Evolutionary conservation across 2,113 vertebrate genomes (phyloP), one percentile per base, ranked within the genome.

Genomic region (Microcebus jonahi): DNA sequence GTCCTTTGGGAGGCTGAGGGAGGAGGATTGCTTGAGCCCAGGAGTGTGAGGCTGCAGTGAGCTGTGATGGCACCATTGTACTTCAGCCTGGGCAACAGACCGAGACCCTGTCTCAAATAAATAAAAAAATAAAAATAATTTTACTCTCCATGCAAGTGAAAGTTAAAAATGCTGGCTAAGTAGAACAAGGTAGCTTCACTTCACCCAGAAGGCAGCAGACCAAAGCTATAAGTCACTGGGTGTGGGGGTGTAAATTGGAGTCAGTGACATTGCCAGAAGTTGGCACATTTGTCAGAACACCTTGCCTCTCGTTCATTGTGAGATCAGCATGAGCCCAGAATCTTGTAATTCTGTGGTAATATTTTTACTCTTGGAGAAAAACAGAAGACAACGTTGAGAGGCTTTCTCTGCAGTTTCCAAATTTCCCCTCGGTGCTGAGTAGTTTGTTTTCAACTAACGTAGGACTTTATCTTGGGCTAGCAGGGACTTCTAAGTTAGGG

Each of bases 281-380:
- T 6, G 81, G n/a, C 34, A 21, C 55, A 2, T 48, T 68, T 76
- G 27, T 81, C 65, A 91, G 65, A 88, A 90, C 36, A 68, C 48
- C 57, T 84, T 87, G 81, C 34, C 53, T 84, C 39, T 73, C 20
- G n/a, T 39, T 76, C 31, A 7, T 4, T 9, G 18, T 39, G 27
- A 71, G 45, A 61, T 81, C 63, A 96, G 68, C 8, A 2, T 27
- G n/a, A 94, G 50, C 79, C 57, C 65, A 76, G 76, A 84, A 59
- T 34, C 76, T 71, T 71, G 15, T 70, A 15, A 55, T 79, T 83
- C 50, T 31, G 36, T 6, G 15, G 10, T 63, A 50, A 70, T 67
- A n/a, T n/a, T 77, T 94, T 93, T 42, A 67, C 27, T 71, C 55
- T 63, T 29, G 23, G 61, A 81, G 61, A 57, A 88, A 97, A 63